Evolutionary conservation across 2,113 vertebrate species (phyloP), one percentile per base, ranked within the genome.

Genomic region (Zapornia atra): DNA sequence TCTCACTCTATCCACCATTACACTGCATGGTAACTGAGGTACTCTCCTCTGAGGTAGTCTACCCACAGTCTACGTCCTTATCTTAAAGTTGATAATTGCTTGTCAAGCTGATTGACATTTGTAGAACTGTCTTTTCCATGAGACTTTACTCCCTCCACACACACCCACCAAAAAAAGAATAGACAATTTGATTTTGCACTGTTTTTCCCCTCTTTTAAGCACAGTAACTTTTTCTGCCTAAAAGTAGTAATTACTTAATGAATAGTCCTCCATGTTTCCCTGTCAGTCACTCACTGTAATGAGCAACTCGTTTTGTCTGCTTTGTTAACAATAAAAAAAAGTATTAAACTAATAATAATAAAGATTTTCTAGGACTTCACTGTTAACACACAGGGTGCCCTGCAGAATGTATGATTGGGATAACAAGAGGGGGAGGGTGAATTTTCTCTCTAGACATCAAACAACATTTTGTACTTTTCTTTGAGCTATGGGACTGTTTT

Each of bases 201-300:
- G 94, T 97, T 97, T 97, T 96, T 92, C 90, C 95, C 77, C 64
- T 89, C 87, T 96, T 97, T 96, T 92, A 97, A 95, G 91, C 82
- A n/a, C 82, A 36, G 89, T 93, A 89, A 98, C 96, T 97, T 96
- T 94, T 95, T 86, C 88, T 97, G 94, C 96, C 97, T 98, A 97
- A 97, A 98, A 98, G 98, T 98, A 98, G 98, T 97, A 98, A 98
- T 98, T 98, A 98, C 97, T 97, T 97, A 97, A 97, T 98, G 70
- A 98, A 98, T 98, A 97, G 97, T 97, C 98, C 97, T 98, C 97
- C 96, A 40, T 82, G 95, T 97, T 98, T 98, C 97, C 98, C 94
- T 98, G 98, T 98, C 98, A 97, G 97, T 97, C 96, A 97, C 89
- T 97, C 95, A 50, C 97, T 91, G 91, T 96, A 98, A 97, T 95